Base-by-base conservation (phyloP, 64 coral and sea anemone genomes). In the Pocillopora verrucosa region DNA sequence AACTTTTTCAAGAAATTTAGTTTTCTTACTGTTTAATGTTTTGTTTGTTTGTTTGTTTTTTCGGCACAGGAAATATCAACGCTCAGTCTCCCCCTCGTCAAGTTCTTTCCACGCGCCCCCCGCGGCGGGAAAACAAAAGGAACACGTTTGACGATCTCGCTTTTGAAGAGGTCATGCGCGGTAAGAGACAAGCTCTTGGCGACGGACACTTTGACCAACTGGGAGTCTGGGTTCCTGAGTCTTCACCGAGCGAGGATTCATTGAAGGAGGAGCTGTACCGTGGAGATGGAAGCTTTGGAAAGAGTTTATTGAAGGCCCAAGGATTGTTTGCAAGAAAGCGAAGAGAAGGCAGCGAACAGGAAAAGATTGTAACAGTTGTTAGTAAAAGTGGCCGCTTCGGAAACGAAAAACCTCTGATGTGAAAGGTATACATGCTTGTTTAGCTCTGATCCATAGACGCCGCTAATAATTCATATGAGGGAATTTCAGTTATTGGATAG, bases 91-190 rank as follows among this genome's bases (percentile, higher is more conserved):
- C 82, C 25, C 36, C 12, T 41, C 20, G 72, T 58, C 72, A 16
- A n/a, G 41, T 72, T 25, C 4, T 35, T 60, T 26, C 60, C 9
- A 5, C 60, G 16, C 45, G 80, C n/a, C 22, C 60, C 63, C 57
- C 87, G 26, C 59, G 88, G 88, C 82, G 90, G 13, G 92, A 83
- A 16, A 91, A 83, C 73, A 88, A 83, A 59, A 93, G 89, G 73
- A 82, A 89, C 80, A 76, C 90, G 35, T 72, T 89, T 20, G 95
- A 97, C 82, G 95, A 97, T 87, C 89, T 92, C 25, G 69, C 90
- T 25, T 94, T 97, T 79, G 92, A 97, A 87, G 95, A 97, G 9
- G 87, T 97, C 88, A 79, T 93, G 76, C 95, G 89, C 19, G 95
- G 95, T 16, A 90, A 79, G 59, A 89, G 87, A 34, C 95, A 96